These are phyloP conservation scores for Folsomia manolachei DNA, from an alignment of 2,888 invertebrate species.

Conservation along the genomic window DNA sequence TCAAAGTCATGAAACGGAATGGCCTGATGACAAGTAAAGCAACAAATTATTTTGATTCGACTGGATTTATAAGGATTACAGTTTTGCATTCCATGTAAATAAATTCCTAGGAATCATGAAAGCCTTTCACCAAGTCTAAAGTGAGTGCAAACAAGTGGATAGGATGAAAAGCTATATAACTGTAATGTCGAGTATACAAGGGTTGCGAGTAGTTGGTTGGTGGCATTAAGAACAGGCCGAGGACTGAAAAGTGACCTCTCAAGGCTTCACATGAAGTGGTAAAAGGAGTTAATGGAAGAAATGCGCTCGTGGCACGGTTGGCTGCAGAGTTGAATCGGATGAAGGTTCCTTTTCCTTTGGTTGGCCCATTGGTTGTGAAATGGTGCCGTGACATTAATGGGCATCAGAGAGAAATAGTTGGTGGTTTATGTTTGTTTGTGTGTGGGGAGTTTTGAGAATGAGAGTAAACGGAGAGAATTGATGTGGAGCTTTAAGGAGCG, in stretches of 20 bases:
- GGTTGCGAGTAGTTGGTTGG: too few relatives aligned
- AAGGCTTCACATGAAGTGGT: constrained; percentile 5
- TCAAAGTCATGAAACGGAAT: too few relatives aligned
- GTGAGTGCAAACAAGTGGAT: too few relatives aligned
- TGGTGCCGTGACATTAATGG: constrained; percentile 23
- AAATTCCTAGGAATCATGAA: too few relatives aligned
- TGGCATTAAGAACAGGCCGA: neutral
- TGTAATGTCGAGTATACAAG: too few relatives aligned
- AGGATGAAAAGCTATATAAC: too few relatives aligned
- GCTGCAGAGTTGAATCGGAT: neutral
- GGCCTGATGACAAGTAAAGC: too few relatives aligned
- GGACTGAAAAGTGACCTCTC: neutral
- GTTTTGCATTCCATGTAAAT: too few relatives aligned
- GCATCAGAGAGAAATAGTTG: constrained; percentile 13
- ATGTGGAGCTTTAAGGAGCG: neutral
- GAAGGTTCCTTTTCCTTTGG: neutral
- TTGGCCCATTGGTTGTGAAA: neutral
- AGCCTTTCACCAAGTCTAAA: too few relatives aligned
- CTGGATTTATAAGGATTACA: too few relatives aligned
- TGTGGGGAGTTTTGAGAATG: constrained; percentile 20
- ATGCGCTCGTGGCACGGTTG: constrained; percentile 9
- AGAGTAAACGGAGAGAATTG: constrained; percentile 17
- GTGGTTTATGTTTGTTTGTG: constrained; percentile 17
- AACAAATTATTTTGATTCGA: too few relatives aligned
- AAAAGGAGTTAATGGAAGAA: constrained; percentile 17